A percentile compares a stretch with the other conserved stretches of the same genome.
Conservation (phyloP, 2,888 invertebrate species). For the Danaus chrysippus region DNA sequence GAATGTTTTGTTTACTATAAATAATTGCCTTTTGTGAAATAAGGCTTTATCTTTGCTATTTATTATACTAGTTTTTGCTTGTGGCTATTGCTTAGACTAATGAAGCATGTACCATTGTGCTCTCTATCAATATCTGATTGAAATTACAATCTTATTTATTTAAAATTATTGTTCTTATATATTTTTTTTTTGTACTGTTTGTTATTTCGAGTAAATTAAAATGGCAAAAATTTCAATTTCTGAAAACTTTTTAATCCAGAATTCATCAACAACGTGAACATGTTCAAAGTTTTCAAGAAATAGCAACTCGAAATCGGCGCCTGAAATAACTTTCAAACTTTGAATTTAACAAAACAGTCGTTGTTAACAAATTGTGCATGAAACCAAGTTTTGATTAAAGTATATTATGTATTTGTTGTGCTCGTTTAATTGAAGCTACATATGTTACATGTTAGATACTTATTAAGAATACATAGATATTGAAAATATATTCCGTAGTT, state of each 20-base stretch:
- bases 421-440: neutral
- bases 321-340: constrained; percentile 44
- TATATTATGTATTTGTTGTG: constrained; percentile 3
- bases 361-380: constrained; percentile 48
- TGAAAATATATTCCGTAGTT: too few relatives aligned
- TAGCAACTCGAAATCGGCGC: constrained; percentile 38
- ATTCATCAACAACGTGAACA: constrained; percentile 20
- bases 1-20: constrained; percentile 36
- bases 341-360: constrained; percentile 40
- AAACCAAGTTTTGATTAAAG: constrained; percentile 5
- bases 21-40: constrained; percentile 31
- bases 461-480: too few relatives aligned
- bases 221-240: constrained; percentile 16
- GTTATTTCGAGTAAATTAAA: neutral
- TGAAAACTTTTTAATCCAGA: constrained; percentile 20
- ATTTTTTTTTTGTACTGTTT: too few relatives aligned
- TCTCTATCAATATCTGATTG: too few relatives aligned
- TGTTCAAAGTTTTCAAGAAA: constrained; percentile 36
- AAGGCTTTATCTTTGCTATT: constrained; percentile 25
- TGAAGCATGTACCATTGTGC: neutral
- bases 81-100: neutral
- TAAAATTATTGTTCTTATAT: neutral
- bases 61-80: constrained; percentile 6
- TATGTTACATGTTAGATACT: neutral
- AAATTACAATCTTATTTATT: neutral